phyloP scores from a whole-genome alignment of 2,797 vertebrate species.

The Hipposideros larvatus region DNA sequence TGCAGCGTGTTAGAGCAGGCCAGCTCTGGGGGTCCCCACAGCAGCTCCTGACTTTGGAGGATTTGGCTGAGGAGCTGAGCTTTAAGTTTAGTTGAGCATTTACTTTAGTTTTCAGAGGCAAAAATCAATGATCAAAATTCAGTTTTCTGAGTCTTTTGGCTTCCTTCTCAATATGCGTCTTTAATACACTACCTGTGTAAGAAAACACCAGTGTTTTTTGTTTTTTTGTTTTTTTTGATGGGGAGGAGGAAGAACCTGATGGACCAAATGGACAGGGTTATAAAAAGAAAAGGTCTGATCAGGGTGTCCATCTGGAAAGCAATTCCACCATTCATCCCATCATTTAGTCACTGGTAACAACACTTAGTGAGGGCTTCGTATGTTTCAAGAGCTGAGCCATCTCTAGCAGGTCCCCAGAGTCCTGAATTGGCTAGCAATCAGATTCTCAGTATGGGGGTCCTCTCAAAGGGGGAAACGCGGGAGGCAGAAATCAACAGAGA shows the following conservation, averaged over 20 bases:
- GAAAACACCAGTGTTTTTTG: background rate
- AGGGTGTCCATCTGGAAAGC: background rate
- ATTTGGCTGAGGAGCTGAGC: constrained; percentile 53
- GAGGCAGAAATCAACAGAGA: constrained; percentile 61
- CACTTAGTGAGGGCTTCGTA: background rate
- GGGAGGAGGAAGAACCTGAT: background rate
- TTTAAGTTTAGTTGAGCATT: constrained; percentile 43
- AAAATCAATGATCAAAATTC: constrained; percentile 39
- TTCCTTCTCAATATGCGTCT: background rate
- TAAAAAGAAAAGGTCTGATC: background rate
- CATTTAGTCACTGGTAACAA: background rate
- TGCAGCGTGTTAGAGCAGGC: background rate
- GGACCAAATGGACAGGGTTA: background rate
- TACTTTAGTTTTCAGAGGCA: constrained; percentile 79
- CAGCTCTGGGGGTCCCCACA: constrained; percentile 1
- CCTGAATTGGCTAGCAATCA: constrained; percentile 42
- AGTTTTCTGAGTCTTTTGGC: background rate
- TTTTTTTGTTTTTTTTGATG: background rate
- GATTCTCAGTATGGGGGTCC: constrained; percentile 23
- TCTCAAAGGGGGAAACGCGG: background rate
- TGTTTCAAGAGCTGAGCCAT: background rate
- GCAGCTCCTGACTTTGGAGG: background rate
- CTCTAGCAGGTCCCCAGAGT: constrained; percentile 6
- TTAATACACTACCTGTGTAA: background rate
- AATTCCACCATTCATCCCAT: background rate